Percentiles rank a stretch among this genome's conserved stretches.
Conservation (phyloP, 2,797 vertebrate species). For the Streptopelia turtur region DNA sequence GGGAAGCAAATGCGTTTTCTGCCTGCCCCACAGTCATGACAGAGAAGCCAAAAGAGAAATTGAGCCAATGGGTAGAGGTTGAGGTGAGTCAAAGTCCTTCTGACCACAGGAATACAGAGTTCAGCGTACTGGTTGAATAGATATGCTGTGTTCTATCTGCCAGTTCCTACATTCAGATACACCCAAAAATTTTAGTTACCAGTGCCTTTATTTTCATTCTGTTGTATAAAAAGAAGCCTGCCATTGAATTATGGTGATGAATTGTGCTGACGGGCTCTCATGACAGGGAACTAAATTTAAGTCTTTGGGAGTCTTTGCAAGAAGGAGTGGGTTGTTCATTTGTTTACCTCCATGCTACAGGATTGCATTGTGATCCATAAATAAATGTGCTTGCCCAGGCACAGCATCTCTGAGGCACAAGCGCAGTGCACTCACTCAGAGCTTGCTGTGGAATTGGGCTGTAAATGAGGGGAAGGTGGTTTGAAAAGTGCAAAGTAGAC, state of each 20-base stretch:
- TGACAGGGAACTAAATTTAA: neutral
- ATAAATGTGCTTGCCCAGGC: neutral
- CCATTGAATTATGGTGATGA: neutral
- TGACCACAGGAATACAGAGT: neutral
- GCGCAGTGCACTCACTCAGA: neutral
- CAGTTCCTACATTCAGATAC: neutral
- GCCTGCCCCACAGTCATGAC: neutral
- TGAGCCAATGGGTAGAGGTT: neutral
- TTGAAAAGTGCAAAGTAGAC: neutral
- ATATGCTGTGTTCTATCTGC: fast-evolving
- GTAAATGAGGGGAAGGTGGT: neutral
- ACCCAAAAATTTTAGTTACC: neutral
- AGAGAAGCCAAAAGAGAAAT: constrained; percentile 13
- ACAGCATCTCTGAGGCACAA: neutral
- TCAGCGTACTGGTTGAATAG: neutral
- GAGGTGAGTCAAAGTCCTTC: neutral
- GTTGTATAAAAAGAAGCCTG: neutral
- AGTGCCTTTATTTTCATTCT: neutral
- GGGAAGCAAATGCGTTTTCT: neutral
- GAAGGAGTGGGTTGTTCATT: neutral
- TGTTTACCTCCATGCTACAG: neutral
- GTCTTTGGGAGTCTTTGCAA: neutral
- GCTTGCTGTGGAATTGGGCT: neutral
- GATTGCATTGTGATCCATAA: neutral
- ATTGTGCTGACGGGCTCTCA: neutral